These are phyloP conservation scores for Calliopum simillimum DNA, from an alignment of 2,888 invertebrate species.

Conservation along the genomic window DNA sequence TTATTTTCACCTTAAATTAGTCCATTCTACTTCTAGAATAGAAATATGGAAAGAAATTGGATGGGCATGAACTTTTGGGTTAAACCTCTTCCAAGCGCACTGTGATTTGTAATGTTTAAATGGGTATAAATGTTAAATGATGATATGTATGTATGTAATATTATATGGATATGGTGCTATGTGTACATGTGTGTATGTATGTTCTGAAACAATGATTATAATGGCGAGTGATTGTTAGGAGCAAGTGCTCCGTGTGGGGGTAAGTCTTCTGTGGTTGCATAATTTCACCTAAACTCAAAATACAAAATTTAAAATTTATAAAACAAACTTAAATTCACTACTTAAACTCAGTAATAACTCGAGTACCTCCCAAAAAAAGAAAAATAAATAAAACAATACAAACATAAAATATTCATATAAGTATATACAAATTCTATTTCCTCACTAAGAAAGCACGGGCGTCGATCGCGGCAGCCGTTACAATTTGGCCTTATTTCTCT, in stretches of 20 bases:
- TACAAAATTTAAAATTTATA: slow-evolving; percentile 27
- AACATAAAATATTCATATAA: slow-evolving; percentile 16
- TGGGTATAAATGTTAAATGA: too few species aligned
- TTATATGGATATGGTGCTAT: not conserved
- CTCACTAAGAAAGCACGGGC: slow-evolving; percentile 69
- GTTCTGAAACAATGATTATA: slow-evolving; percentile 33
- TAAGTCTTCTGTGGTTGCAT: slow-evolving; percentile 66
- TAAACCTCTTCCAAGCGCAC: too few species aligned
- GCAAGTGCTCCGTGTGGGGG: slow-evolving; percentile 39
- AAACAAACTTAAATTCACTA: slow-evolving; percentile 5
- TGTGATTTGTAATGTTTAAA: too few species aligned
- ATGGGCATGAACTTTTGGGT: too few species aligned
- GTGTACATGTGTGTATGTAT: slow-evolving; percentile 31
- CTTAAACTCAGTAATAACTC: slow-evolving; percentile 44
- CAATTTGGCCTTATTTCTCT: slow-evolving; percentile 49
- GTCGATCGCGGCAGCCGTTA: slow-evolving; percentile 41
- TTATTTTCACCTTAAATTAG: too few species aligned
- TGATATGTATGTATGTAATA: too few species aligned
- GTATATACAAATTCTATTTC: slow-evolving; percentile 53
- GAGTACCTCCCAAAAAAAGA: slow-evolving; percentile 49
- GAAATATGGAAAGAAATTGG: too few species aligned
- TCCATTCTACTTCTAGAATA: too few species aligned
- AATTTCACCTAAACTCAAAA: slow-evolving; percentile 54
- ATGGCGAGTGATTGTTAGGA: slow-evolving; percentile 44
- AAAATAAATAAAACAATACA: slow-evolving; percentile 22